phyloP scores from a whole-genome alignment of 2,113 vertebrate species.

The Tupaia chinensis region DNA sequence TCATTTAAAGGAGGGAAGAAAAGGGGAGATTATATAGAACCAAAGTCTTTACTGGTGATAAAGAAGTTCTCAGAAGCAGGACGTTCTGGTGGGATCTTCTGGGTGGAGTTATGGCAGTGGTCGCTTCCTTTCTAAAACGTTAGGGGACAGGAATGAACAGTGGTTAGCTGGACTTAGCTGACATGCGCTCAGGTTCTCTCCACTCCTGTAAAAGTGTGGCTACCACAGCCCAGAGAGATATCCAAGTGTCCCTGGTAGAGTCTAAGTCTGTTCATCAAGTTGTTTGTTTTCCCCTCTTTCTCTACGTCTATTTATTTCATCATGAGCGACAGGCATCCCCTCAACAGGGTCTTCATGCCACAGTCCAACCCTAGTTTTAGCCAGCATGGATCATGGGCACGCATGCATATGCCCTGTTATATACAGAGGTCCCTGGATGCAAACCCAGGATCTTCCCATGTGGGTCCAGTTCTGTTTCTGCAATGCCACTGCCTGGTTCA shows the following conservation, averaged over 20 bases:
- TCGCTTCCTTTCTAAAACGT: not conserved
- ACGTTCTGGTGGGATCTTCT: not conserved
- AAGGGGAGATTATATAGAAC: not conserved
- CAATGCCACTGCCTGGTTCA: no score
- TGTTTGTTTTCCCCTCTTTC: not conserved
- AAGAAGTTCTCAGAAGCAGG: not conserved
- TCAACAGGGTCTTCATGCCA: no score
- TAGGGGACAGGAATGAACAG: not conserved
- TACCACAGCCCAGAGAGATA: not conserved
- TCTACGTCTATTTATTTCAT: no score
- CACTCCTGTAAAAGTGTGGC: not conserved
- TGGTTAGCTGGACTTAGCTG: not conserved
- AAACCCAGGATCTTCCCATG: no score
- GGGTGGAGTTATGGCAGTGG: not conserved
- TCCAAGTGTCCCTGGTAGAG: not conserved
- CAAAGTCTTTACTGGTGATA: not conserved
- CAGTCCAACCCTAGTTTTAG: no score
- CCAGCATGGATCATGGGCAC: no score
- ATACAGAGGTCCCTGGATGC: no score
- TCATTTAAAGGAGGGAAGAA: not conserved
- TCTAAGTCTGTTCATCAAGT: not conserved
- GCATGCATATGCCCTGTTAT: no score
- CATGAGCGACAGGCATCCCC: no score
- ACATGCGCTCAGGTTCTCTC: not conserved
- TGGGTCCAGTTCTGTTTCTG: no score